These are phyloP conservation scores for Lerema accius DNA, from an alignment of 1,140 invertebrate genomes.

Conservation along the genomic window DNA sequence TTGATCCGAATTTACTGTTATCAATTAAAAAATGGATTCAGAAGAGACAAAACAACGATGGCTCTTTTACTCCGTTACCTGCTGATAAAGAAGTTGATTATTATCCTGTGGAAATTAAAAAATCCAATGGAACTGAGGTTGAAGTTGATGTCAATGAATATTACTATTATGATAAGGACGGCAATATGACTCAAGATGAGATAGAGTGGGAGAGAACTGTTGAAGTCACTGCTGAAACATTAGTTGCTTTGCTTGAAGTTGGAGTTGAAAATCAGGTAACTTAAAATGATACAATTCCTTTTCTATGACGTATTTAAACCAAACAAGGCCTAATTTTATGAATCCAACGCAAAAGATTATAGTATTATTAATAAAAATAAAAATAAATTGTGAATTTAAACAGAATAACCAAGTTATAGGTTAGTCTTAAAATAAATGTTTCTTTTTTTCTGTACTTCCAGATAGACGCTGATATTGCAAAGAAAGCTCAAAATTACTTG, in stretches of 20 bases:
- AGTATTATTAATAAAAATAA: no score
- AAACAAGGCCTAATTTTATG: no score
- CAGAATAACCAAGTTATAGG: no score
- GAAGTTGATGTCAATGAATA: conserved; percentile 72
- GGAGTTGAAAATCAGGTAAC: conserved; percentile 83
- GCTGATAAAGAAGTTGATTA: conserved; percentile 83
- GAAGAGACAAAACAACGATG: conserved; percentile 83
- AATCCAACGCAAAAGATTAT: no score
- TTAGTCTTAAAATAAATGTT: no score
- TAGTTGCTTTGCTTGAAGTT: conserved; percentile 83
- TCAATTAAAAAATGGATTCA: conserved; percentile 85
- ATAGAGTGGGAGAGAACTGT: conserved; percentile 81
- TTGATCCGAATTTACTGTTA: conserved; percentile 84
- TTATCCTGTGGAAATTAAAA: conserved; percentile 69
- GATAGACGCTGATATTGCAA: conserved; percentile 77
- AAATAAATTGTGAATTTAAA: no score
- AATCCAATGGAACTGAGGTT: conserved; percentile 56
- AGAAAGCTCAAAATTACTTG: conserved; percentile 82
- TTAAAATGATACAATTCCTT: no score
- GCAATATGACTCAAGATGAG: conserved; percentile 76
- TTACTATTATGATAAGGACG: conserved; percentile 77
- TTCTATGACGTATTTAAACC: no score
- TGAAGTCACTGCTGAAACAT: conserved; percentile 84
- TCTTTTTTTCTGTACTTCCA: conserved; percentile 52
- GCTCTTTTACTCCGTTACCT: conserved; percentile 83